phyloP scores from a whole-genome alignment of 2,113 vertebrate species.

The Podarcis muralis region DNA sequence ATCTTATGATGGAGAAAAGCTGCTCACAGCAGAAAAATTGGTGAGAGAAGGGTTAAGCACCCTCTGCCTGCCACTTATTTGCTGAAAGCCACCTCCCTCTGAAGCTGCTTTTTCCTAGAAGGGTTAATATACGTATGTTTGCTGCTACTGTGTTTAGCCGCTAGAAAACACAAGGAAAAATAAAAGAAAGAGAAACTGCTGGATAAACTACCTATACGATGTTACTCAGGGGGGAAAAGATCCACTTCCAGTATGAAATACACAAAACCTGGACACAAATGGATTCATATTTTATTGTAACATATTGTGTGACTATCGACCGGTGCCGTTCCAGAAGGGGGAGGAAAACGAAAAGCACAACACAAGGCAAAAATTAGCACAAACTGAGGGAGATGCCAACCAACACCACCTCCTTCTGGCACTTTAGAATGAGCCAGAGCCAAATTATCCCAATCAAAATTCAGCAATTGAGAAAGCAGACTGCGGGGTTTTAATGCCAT shows the following conservation, averaged over 20 bases:
- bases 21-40: background rate
- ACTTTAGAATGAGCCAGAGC: background rate
- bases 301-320: constrained; percentile 1
- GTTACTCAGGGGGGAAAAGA: background rate
- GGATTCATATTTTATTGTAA: background rate
- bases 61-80: background rate
- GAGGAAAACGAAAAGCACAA: constrained; percentile 10
- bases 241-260: background rate
- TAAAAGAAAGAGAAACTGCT: background rate
- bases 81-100: background rate
- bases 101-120: background rate
- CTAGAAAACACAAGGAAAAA: background rate
- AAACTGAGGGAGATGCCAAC: constrained; percentile 21
- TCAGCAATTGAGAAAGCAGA: background rate
- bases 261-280: background rate
- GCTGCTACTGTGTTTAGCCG: background rate
- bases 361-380: constrained; percentile 19
- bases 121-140: background rate
- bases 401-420: background rate
- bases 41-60: background rate
- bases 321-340: constrained; percentile 8
- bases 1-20: no score
- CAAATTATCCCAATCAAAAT: constrained; percentile 18
- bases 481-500: no score
- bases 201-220: background rate